Conservation (phyloP, 2,113 vertebrate species). For the Noctilio leporinus region DNA sequence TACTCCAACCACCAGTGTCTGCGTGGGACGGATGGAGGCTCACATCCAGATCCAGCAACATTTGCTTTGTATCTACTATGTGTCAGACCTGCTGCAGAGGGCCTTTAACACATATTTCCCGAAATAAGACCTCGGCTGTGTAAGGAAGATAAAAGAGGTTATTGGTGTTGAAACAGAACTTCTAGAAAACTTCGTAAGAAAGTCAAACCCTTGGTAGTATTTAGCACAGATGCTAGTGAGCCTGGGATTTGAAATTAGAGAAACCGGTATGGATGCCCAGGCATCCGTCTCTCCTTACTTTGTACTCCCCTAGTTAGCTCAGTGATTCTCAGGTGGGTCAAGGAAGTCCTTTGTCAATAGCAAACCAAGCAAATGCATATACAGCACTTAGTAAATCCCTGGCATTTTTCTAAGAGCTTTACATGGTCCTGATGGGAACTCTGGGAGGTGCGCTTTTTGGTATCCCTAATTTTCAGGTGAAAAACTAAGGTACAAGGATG, state of each 20-base stretch:
- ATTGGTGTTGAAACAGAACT: not conserved
- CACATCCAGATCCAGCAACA: not conserved
- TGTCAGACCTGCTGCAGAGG: not conserved
- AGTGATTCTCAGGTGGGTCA: not conserved
- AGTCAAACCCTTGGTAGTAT: not conserved
- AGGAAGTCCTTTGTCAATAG: not conserved
- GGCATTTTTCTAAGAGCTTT: not conserved
- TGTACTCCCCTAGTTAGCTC: not conserved
- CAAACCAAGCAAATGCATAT: no score
- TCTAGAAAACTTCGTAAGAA: not conserved
- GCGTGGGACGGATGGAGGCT: rapidly evolving
- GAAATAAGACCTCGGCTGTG: not conserved
- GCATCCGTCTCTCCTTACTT: not conserved
- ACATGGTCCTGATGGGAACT: not conserved
- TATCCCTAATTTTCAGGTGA: not conserved
- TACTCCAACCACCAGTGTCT: not conserved
- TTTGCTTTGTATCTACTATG: rapidly evolving
- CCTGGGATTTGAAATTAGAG: not conserved
- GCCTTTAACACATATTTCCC: no score
- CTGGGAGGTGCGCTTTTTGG: not conserved
- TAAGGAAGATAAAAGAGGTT: not conserved
- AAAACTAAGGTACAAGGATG: not conserved
- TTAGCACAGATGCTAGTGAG: not conserved
- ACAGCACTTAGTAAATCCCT: rapidly evolving
- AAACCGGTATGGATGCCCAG: not conserved